These are phyloP conservation scores for Papilio glaucus DNA, from an alignment of 1,140 invertebrate genomes.

Conservation along the genomic window DNA sequence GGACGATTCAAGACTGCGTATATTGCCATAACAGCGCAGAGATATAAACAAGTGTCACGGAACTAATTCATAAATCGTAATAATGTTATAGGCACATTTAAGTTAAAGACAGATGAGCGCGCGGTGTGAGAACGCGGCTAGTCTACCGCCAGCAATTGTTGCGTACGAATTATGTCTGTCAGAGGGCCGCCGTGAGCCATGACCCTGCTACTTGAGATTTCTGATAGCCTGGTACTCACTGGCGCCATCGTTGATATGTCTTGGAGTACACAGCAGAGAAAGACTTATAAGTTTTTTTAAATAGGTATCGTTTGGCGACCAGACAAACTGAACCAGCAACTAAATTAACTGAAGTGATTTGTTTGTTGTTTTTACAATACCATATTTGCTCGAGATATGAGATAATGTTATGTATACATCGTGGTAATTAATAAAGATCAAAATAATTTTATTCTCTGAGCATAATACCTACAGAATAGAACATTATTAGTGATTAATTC, in stretches of 20 bases:
- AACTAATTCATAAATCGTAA: neutral
- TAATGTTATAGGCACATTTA: conserved; percentile 17
- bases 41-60: conserved; percentile 6
- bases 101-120: conserved; percentile 22
- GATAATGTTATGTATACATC: no score
- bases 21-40: neutral
- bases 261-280: neutral
- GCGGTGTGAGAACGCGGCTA: conserved; percentile 50
- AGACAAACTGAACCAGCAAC: no score
- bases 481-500: neutral
- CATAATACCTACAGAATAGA: neutral
- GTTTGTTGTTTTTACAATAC: no score
- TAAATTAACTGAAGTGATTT: no score
- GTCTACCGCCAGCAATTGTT: conserved; percentile 50
- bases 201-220: conserved; percentile 56
- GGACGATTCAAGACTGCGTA: no score
- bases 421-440: no score
- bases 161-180: conserved; percentile 58
- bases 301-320: no score
- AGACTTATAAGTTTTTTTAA: no score
- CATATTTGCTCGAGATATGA: no score
- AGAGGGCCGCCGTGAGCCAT: conserved; percentile 33
- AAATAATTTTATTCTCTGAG: neutral
- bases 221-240: conserved; percentile 51
- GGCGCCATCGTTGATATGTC: conserved; percentile 1